Base-by-base conservation (phyloP, 2,888 invertebrate genomes). In the Platycnemis pennipes region DNA sequence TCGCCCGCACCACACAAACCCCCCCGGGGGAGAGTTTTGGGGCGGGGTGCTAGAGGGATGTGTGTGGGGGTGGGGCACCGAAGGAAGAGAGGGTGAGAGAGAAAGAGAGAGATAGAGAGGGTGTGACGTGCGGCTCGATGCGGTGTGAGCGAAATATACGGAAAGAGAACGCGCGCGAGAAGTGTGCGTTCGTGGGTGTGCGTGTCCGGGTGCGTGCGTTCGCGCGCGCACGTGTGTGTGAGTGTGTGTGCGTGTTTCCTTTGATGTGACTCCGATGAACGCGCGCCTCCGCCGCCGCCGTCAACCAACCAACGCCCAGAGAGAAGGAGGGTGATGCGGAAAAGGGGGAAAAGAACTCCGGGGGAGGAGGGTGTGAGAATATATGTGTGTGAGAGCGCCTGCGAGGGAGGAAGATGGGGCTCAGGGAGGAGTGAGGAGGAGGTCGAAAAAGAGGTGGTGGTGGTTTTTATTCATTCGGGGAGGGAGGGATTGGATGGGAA, bases 191-290 rank as follows among this genome's bases (percentile, higher is more conserved):
- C 26, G 63, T 7, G 4, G 3, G 63, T 16, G 63, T 5, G 63
- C 22, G 26, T 56, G 63, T n/a, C 22, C n/a, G 63, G 22, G 63
- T 5, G 63, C 22, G 26, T 56, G 63, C 63, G 26, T 63, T 7
- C 22, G 63, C n/a, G 63, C n/a, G 5, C 7, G 63, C 4, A 13
- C 4, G 63, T 63, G 63, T 19, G 31, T 26, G 77, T 26, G 77
- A 16, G 77, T 77, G 77, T 37, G 77, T 87, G 46, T 46, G 31
- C 37, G 89, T 44, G 37, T 42, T 89, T 49, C 89, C 89, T 89
- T 89, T 89, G 89, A 89, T 56, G 87, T 87, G 87, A 87, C 87
- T 87, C 45, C 87, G 87, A 87, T 87, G 87, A 87, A 87, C 87
- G 87, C 87, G 86, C 86, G 87, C 77, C 77, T 77, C 77, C 77